Conservation (phyloP, 2,113 vertebrate genomes). For the Sinocyclocheilus anshuiensis region DNA sequence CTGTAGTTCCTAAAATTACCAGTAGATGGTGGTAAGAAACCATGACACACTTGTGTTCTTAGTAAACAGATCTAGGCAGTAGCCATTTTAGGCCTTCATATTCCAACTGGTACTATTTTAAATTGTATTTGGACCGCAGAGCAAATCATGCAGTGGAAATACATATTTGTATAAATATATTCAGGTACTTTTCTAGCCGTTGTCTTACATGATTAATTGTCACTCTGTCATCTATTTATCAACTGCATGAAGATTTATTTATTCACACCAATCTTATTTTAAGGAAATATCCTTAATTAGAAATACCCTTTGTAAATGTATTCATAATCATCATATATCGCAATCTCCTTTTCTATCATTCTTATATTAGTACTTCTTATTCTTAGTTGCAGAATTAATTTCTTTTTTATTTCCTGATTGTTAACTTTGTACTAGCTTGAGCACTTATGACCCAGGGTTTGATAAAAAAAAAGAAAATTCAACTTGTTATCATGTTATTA, state of each 20-base stretch:
- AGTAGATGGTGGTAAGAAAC: constrained; percentile 5
- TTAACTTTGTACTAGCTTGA: not conserved
- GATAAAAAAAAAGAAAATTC: not conserved
- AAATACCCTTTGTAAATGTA: not conserved
- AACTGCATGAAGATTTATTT: not conserved
- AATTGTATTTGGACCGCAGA: not conserved
- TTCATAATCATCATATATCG: not conserved
- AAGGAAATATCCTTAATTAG: not conserved
- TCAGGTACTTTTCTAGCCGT: not conserved
- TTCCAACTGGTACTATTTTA: not conserved
- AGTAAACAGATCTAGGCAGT: not conserved
- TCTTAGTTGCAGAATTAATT: not conserved
- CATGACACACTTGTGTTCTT: not conserved
- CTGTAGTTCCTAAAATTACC: not conserved
- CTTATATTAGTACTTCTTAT: not conserved
- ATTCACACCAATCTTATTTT: not conserved
- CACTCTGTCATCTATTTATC: not conserved
- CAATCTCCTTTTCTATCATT: not conserved
- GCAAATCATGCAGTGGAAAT: not conserved
- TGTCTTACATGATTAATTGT: not conserved
- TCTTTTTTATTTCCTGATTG: not conserved
- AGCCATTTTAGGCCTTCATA: not conserved
- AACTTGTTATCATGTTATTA: not conserved
- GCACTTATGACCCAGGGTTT: not conserved
- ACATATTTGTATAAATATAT: not conserved